These are phyloP conservation scores for Cryptosula pallasiana DNA, from an alignment of 2,888 invertebrate genomes.

Conservation along the genomic window DNA sequence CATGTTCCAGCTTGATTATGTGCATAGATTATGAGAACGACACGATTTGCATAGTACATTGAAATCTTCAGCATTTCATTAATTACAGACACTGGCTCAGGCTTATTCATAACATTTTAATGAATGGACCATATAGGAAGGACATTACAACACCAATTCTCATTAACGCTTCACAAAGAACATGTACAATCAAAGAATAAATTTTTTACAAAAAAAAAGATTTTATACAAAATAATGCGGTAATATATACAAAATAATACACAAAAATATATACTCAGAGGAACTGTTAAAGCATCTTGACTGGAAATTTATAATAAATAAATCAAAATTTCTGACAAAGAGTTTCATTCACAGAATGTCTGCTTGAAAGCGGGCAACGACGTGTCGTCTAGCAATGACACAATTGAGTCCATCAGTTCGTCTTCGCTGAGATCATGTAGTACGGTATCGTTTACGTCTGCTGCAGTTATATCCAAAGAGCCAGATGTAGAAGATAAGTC, in stretches of 20 bases:
- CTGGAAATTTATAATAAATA: neutral
- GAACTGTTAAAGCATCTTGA: neutral
- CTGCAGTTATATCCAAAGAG: neutral
- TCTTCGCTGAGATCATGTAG: neutral
- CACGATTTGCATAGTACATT: neutral
- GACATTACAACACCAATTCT: neutral
- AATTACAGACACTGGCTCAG: neutral
- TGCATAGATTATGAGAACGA: neutral
- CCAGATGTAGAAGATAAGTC: neutral
- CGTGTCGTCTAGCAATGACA: conserved; percentile 10
- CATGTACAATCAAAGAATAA: neutral
- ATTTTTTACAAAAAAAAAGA: neutral
- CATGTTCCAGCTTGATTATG: neutral
- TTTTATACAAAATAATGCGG: neutral
- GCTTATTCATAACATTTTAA: neutral
- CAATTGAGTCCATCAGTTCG: conserved; percentile 8
- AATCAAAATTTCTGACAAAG: neutral
- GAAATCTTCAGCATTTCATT: neutral
- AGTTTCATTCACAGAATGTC: conserved; percentile 3
- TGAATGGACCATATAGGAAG: neutral
- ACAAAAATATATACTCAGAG: neutral
- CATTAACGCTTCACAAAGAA: neutral
- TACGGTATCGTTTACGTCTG: neutral
- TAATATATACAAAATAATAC: neutral
- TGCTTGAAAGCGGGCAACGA: conserved; percentile 12